Evolutionary conservation across 2,797 vertebrate species (phyloP).

Genomic region (Anisognathus igniventris): DNA sequence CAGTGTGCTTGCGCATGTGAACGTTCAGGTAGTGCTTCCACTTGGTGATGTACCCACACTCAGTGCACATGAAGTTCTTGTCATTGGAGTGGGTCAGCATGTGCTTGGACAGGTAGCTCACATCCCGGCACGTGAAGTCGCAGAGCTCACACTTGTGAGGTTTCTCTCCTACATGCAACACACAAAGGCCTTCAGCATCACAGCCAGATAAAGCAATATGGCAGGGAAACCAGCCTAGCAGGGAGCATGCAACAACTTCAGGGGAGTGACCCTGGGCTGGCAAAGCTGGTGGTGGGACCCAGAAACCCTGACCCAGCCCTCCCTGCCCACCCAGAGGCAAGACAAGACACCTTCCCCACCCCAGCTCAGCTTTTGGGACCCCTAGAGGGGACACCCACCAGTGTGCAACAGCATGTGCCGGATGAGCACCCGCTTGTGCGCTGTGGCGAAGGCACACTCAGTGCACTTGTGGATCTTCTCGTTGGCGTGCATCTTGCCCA

Average conservation of each 20-base stretch:
- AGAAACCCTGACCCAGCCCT: background rate
- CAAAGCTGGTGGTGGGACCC: background rate
- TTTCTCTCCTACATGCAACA: slow-evolving; percentile 81
- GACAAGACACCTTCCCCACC: background rate
- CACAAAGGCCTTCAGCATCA: background rate
- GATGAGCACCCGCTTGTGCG: slow-evolving; percentile 91
- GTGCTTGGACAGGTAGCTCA: slow-evolving; percentile 95
- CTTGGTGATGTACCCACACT: slow-evolving; percentile 96
- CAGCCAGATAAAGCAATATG: background rate
- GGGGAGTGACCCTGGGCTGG: background rate
- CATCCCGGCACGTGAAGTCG: slow-evolving; percentile 92
- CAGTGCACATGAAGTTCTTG: slow-evolving; percentile 97
- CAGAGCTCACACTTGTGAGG: slow-evolving; percentile 93
- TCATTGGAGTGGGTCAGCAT: slow-evolving; percentile 91
- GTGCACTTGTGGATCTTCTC: slow-evolving; percentile 93
- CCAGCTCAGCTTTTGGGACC: background rate
- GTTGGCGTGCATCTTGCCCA: slow-evolving; percentile 89
- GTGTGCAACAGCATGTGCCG: slow-evolving; percentile 91
- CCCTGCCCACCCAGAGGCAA: background rate
- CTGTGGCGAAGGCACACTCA: slow-evolving; percentile 88
- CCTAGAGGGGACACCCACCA: slow-evolving; percentile 69
- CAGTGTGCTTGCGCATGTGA: slow-evolving; percentile 96
- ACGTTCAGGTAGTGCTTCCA: slow-evolving; percentile 97
- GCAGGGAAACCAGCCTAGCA: background rate
- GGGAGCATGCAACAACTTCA: background rate